These are phyloP conservation scores for Pterophyllum scalare DNA, from an alignment of 2,113 vertebrate genomes.

Conservation along the genomic window DNA sequence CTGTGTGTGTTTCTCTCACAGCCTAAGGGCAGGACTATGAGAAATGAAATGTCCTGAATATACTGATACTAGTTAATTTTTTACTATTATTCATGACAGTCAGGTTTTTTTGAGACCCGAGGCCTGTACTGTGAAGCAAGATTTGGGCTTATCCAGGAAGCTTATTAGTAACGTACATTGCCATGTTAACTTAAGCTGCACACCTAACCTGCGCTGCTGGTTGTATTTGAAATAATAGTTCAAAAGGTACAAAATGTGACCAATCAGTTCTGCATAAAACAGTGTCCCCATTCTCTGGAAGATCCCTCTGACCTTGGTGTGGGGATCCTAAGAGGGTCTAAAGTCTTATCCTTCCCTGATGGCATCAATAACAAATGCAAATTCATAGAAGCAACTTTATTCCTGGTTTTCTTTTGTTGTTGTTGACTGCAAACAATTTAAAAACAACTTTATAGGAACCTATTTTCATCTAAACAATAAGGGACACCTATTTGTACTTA, in stretches of 20 bases:
- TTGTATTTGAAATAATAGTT: neutral
- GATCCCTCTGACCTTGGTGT: neutral
- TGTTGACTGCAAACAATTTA: too few relatives aligned
- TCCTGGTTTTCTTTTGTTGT: neutral
- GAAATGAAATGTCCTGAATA: slow-evolving; percentile 13
- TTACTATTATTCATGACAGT: neutral
- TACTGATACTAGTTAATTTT: neutral
- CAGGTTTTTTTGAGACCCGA: neutral
- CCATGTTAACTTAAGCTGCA: neutral
- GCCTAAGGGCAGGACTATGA: neutral
- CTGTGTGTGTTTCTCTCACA: slow-evolving; percentile 8
- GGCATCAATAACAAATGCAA: neutral
- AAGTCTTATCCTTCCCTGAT: neutral
- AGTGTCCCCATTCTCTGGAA: neutral
- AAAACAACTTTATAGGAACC: too few relatives aligned
- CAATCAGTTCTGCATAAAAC: neutral
- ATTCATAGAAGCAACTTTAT: neutral
- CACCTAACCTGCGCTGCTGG: neutral
- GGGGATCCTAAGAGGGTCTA: too few relatives aligned
- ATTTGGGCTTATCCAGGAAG: neutral
- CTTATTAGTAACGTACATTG: neutral
- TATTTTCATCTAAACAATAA: too few relatives aligned
- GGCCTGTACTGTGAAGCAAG: neutral
- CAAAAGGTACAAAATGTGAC: neutral
- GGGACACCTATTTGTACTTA: neutral